Evolutionary conservation across 2,113 vertebrate genomes (phyloP).

Genomic region (Laticauda colubrina): DNA sequence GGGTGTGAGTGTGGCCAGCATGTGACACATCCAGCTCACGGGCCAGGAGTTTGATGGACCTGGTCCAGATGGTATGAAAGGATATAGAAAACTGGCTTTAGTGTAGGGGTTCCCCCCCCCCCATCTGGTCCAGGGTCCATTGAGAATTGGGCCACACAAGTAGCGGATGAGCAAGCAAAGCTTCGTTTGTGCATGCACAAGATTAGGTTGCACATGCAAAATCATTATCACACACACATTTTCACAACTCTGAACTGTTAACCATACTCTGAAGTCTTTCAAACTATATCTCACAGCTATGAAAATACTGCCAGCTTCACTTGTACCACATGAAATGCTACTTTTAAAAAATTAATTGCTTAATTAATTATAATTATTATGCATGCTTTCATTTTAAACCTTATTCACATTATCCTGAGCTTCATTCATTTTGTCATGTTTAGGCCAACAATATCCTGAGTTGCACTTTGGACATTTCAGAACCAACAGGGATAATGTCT

Average conservation of each 20-base stretch:
- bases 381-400: not conserved
- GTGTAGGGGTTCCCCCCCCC: not conserved
- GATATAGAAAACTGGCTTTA: not conserved
- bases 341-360: not conserved
- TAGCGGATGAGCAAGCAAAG: not conserved
- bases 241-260: not conserved
- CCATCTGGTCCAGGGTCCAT: not conserved
- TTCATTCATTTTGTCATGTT: not conserved
- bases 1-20: too few species aligned
- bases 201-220: not conserved
- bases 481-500: not conserved
- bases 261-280: not conserved
- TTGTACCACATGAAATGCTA: not conserved
- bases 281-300: not conserved
- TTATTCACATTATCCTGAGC: not conserved
- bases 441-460: not conserved
- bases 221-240: not conserved
- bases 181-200: not conserved
- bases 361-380: not conserved
- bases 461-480: not conserved
- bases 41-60: too few species aligned
- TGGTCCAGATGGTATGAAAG: not conserved
- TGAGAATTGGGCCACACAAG: not conserved
- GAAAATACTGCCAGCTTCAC: not conserved
- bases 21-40: too few species aligned